A percentile compares a stretch with the other conserved stretches of the same genome.
These are phyloP conservation scores for Cataglyphis hispanica DNA, from an alignment of 1,140 invertebrate species.

Conservation along the genomic window DNA sequence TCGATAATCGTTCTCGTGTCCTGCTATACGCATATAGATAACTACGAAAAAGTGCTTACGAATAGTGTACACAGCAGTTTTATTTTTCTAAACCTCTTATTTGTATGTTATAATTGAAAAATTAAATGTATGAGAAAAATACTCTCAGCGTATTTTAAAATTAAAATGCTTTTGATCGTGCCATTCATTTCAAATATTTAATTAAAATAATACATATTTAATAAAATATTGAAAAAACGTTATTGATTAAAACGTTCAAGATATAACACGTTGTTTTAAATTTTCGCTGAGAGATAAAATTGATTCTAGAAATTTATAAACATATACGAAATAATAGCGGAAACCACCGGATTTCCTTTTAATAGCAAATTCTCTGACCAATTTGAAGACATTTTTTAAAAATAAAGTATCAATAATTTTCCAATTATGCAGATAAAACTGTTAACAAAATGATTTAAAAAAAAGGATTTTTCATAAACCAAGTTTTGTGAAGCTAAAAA, in stretches of 20 bases:
- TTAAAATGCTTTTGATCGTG: slow-evolving; percentile 21
- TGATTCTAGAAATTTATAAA: background rate
- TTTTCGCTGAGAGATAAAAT: background rate
- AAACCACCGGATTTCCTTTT: no score
- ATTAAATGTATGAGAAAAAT: background rate
- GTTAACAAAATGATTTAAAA: no score
- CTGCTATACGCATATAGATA: background rate
- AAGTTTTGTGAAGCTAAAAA: no score
- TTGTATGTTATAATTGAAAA: slow-evolving; percentile 3
- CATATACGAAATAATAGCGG: background rate
- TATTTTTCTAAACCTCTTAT: background rate
- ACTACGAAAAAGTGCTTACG: slow-evolving; percentile 18
- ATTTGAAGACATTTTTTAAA: no score
- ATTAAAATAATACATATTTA: no score
- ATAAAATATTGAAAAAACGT: no score
- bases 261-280: background rate
- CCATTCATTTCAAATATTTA: background rate
- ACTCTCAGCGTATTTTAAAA: background rate
- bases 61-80: background rate
- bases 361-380: no score
- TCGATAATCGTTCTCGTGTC: slow-evolving; percentile 34
- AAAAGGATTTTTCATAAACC: no score
- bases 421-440: no score
- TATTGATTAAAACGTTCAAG: background rate
- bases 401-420: no score